Percentiles rank a stretch among this genome's conserved stretches.
Evolutionary conservation across 2,797 vertebrate species (phyloP).

Genomic region (Sebastes vulpes): DNA sequence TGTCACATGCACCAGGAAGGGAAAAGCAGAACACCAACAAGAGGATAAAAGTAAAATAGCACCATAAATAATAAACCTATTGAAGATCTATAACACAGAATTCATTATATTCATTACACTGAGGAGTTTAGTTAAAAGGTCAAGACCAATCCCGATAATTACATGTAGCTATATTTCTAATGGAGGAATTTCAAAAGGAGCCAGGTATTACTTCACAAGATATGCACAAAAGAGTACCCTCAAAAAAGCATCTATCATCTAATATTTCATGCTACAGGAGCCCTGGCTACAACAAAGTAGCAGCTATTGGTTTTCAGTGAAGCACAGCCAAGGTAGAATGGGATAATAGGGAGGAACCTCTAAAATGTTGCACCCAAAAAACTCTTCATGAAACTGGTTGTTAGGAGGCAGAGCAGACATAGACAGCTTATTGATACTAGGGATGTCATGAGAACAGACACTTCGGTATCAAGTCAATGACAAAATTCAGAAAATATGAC

Average conservation of each 20-base stretch:
- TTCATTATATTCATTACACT: neutral
- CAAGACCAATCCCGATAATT: conserved; percentile 14
- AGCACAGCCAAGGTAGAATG: neutral
- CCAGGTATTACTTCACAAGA: conserved; percentile 1
- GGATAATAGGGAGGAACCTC: neutral
- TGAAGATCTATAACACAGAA: conserved; percentile 9
- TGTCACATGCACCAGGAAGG: neutral
- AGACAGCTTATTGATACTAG: neutral
- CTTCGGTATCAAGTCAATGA: too few species aligned
- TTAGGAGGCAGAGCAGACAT: neutral
- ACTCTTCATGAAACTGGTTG: neutral
- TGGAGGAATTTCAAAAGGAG: conserved; percentile 5
- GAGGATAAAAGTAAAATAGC: conserved; percentile 14
- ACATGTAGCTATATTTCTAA: conserved; percentile 26
- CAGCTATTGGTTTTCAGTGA: neutral
- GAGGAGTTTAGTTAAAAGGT: conserved; percentile 1
- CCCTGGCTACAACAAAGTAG: neutral
- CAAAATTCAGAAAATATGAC: too few species aligned
- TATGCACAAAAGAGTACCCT: conserved; percentile 3
- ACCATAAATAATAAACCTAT: neutral
- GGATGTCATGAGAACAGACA: too few species aligned
- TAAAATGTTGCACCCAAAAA: neutral
- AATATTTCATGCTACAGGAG: neutral
- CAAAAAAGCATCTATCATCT: conserved; percentile 9
- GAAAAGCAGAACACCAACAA: neutral